Evolutionary conservation across 2,888 invertebrate species (phyloP).

Genomic region (Argyresthia albistria): DNA sequence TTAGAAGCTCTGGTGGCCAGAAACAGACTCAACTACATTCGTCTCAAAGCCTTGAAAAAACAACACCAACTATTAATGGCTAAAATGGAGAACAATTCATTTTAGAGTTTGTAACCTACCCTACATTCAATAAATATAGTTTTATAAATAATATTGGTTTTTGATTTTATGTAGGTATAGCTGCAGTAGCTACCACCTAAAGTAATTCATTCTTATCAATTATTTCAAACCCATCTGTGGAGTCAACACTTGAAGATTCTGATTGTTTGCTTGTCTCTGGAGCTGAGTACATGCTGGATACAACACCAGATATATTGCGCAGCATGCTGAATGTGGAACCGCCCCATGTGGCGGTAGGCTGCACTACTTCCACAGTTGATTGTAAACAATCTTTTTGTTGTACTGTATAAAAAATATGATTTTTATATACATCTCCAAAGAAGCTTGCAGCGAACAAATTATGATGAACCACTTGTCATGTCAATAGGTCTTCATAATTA

Average conservation of each 20-base stretch:
- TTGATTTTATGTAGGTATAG: background rate
- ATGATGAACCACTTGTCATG: background rate
- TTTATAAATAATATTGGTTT: background rate
- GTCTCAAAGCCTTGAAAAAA: conserved; percentile 54
- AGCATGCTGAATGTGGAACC: conserved; percentile 48
- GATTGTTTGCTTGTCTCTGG: conserved; percentile 24
- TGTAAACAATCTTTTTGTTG: conserved; percentile 38
- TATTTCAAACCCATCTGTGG: conserved; percentile 65
- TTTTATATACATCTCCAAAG: background rate
- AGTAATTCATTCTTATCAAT: conserved; percentile 54
- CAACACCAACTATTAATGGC: conserved; percentile 60
- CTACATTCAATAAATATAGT: conserved; percentile 8
- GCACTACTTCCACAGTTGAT: conserved; percentile 40
- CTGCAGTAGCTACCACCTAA: conserved; percentile 15
- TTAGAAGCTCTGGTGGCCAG: conserved; percentile 58
- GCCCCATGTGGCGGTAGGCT: conserved; percentile 41
- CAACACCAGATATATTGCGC: conserved; percentile 45
- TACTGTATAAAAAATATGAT: conserved; percentile 27
- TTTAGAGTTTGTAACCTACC: conserved; percentile 28
- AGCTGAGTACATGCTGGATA: conserved; percentile 29
- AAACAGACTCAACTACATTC: conserved; percentile 47
- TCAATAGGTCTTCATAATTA: background rate
- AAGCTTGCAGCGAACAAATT: background rate
- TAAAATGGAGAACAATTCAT: conserved; percentile 45
- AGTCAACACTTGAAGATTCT: conserved; percentile 47